phyloP scores from a whole-genome alignment of 2,888 invertebrate species.

The Phortica magna region DNA sequence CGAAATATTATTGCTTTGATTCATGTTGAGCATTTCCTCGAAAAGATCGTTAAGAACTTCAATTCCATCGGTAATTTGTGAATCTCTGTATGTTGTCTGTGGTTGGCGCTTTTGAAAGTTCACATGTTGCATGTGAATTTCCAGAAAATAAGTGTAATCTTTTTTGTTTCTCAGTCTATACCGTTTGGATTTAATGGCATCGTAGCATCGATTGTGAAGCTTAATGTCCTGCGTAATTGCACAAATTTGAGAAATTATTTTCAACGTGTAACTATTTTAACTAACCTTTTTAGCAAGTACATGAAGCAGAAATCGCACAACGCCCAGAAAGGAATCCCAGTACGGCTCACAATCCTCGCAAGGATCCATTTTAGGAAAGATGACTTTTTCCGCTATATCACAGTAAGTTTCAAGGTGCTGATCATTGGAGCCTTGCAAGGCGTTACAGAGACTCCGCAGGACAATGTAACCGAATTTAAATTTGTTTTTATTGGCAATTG shows the following conservation, averaged over 20 bases:
- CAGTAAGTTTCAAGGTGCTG: slow-evolving; percentile 61
- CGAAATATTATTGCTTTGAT: slow-evolving; percentile 40
- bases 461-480: slow-evolving; percentile 53
- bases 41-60: slow-evolving; percentile 58
- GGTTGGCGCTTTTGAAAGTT: slow-evolving; percentile 41
- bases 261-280: background rate
- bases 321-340: slow-evolving; percentile 61
- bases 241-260: background rate
- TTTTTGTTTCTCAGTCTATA: slow-evolving; percentile 56
- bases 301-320: slow-evolving; percentile 63
- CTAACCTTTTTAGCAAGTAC: slow-evolving; percentile 57
- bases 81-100: slow-evolving; percentile 42
- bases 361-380: slow-evolving; percentile 58
- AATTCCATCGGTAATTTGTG: slow-evolving; percentile 43
- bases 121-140: slow-evolving; percentile 60
- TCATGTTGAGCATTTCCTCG: slow-evolving; percentile 50
- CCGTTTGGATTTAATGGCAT: slow-evolving; percentile 47
- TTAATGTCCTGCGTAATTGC: slow-evolving; percentile 46
- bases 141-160: slow-evolving; percentile 56
- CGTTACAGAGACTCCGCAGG: slow-evolving; percentile 55
- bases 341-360: slow-evolving; percentile 44
- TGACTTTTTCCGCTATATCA: slow-evolving; percentile 51
- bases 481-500: slow-evolving; percentile 43
- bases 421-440: slow-evolving; percentile 46
- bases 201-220: slow-evolving; percentile 55